A percentile compares a stretch with the other conserved stretches of the same genome.
These are phyloP conservation scores for Eulacestoma nigropectus DNA, from an alignment of 2,113 vertebrate genomes.

Conservation along the genomic window DNA sequence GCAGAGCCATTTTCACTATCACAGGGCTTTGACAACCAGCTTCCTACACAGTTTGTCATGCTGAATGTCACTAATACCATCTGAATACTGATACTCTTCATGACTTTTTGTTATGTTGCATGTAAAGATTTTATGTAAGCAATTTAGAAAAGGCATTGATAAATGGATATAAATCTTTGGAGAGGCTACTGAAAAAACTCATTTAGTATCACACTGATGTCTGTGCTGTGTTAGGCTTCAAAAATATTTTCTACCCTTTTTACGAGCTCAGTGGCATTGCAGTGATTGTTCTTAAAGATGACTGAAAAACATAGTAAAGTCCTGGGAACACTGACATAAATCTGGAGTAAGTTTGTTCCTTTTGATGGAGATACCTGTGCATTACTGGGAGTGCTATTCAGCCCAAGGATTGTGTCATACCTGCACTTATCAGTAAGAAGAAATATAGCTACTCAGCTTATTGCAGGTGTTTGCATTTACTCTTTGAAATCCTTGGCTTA, in stretches of 20 bases:
- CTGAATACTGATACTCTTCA: conserved; percentile 57
- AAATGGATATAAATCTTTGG: conserved; percentile 36
- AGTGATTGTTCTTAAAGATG: conserved; percentile 1
- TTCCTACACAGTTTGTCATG: conserved; percentile 58
- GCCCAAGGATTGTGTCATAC: neutral
- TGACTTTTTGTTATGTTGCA: conserved; percentile 39
- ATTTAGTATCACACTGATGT: neutral
- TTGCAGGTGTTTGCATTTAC: neutral
- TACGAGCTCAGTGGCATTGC: neutral
- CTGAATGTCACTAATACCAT: conserved; percentile 18
- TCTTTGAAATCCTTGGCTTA: neutral
- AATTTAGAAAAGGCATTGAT: conserved; percentile 36
- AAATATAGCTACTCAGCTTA: neutral
- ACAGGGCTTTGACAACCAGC: conserved; percentile 48
- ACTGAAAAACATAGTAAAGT: neutral
- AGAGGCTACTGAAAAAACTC: neutral
- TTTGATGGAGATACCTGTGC: neutral
- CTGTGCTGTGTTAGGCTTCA: neutral
- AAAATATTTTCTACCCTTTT: conserved; percentile 7
- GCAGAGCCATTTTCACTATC: conserved; percentile 61
- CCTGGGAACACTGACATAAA: neutral
- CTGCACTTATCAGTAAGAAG: neutral
- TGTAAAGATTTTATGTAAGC: conserved; percentile 47
- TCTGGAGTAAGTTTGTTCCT: neutral
- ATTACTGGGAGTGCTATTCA: neutral